A percentile compares a stretch with the other conserved stretches of the same genome.
phyloP scores from a whole-genome alignment of 2,113 vertebrate species.

The Otocyon megalotis region DNA sequence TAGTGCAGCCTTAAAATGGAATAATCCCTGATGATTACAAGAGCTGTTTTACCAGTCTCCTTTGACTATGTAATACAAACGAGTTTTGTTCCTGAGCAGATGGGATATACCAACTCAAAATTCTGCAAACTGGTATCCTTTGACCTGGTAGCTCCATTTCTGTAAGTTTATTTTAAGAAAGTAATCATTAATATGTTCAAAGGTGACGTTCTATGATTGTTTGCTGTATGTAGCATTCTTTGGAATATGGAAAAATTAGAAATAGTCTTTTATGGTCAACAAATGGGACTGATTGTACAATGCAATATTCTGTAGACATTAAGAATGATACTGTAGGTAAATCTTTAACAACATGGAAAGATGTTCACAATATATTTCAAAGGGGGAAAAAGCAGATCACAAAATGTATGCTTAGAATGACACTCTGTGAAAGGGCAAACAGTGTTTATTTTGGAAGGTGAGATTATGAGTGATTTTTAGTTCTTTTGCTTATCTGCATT shows the following conservation, averaged over 20 bases:
- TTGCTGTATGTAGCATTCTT: conserved; percentile 4
- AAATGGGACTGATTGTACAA: conserved; percentile 16
- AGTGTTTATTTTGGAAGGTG: conserved; percentile 42
- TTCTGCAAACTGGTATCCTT: conserved; percentile 52
- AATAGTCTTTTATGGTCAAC: conserved; percentile 21
- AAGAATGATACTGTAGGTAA: conserved; percentile 25
- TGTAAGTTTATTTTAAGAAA: conserved; percentile 48
- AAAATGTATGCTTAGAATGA: conserved; percentile 44
- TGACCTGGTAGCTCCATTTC: conserved; percentile 40
- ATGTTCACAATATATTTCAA: conserved; percentile 62
- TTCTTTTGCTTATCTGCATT: conserved; percentile 52
- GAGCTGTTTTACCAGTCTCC: conserved; percentile 15
- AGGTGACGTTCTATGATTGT: conserved; percentile 22
- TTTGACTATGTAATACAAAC: conserved; percentile 31
- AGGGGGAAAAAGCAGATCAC: conserved; percentile 25
- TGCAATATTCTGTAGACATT: conserved; percentile 62
- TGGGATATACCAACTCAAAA: conserved; percentile 51
- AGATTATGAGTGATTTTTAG: conserved; percentile 29
- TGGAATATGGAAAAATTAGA: conserved; percentile 45
- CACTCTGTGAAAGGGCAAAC: conserved; percentile 48
- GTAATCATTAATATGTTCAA: conserved; percentile 37
- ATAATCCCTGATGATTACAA: conserved; percentile 20
- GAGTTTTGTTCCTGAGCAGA: conserved; percentile 40
- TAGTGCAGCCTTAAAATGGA: conserved; percentile 37
- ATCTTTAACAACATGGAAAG: conserved; percentile 60